Percentiles rank a stretch among this genome's conserved stretches.
Evolutionary conservation across 2,113 vertebrate genomes (phyloP).

Genomic region (Rhadina sibilatrix): DNA sequence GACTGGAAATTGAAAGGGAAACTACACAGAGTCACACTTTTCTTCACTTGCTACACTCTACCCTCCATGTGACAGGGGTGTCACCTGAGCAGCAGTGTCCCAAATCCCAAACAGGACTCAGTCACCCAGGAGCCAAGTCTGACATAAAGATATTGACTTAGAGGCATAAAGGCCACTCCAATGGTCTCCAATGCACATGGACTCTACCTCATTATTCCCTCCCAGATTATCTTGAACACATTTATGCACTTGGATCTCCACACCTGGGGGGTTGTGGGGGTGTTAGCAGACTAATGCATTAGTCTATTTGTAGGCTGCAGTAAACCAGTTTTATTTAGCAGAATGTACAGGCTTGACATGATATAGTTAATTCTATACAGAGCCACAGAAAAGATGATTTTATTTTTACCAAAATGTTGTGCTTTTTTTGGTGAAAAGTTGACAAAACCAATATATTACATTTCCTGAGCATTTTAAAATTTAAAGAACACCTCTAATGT

Average conservation of each 20-base stretch:
- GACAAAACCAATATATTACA: background rate
- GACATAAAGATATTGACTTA: background rate
- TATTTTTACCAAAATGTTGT: background rate
- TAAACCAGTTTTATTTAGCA: background rate
- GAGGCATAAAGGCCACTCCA: background rate
- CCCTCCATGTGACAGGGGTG: background rate
- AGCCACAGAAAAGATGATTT: background rate
- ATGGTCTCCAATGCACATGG: background rate
- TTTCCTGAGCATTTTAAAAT: background rate
- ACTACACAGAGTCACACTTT: background rate
- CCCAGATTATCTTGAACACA: background rate
- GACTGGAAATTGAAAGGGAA: background rate
- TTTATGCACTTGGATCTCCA: background rate
- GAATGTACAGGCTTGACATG: background rate
- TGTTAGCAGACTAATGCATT: background rate
- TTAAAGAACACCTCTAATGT: background rate
- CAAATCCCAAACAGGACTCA: background rate
- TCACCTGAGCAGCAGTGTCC: background rate
- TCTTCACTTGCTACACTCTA: background rate
- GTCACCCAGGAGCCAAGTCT: background rate
- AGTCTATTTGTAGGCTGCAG: background rate
- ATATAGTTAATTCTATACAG: background rate
- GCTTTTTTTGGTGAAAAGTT: background rate
- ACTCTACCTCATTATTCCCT: background rate
- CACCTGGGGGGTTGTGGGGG: accelerated